Base-by-base conservation (phyloP, 2,888 invertebrate genomes). In the Ochropleura leucogaster region DNA sequence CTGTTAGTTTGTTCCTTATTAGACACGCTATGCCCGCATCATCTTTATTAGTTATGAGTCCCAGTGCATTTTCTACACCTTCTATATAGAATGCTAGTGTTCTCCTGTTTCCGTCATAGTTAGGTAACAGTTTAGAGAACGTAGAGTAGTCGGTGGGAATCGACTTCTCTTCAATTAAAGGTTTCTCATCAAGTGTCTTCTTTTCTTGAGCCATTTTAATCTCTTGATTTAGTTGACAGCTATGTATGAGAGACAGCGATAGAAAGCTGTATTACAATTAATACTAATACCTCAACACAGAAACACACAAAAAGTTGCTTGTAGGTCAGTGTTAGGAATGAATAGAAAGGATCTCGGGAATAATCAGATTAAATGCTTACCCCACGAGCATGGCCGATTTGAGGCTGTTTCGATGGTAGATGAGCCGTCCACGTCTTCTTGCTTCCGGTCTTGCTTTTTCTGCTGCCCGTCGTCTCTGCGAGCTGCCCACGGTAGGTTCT, bases 1-100 rank as follows among this genome's bases (percentile, higher is more conserved):
- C 83, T 14, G 74, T 79, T 0, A 88, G 20, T 69, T 86, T 85
- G 20, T 83, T 85, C 18, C 74, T 80, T 8, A 88, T 88, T 9
- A 88, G 20, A 72, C 85, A 86, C 0, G 78, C 63, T 12, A 88
- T 68, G 8, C 55, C 53, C 4, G 18, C 46, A 30, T 85, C 81
- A 1, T 82, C 77, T 30, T 46, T 84, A 47, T 80, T 74, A 1
- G 68, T 46, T 1, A 83, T 57, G 4, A 87, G 20, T 5, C 75
- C 63, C 67, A 88, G 46, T 4, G 79, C 82, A 47, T 84, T 86
- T n/a, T n/a, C n/a, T n/a, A n/a, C n/a, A n/a, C n/a, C n/a, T n/a
- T n/a, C n/a, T n/a, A n/a, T n/a, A n/a, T n/a, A n/a, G n/a, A n/a
- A n/a, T n/a, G n/a, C n/a, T n/a, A n/a, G n/a, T n/a, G n/a, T n/a